These are phyloP conservation scores for Enteromius afrohamiltoni DNA, from an alignment of 2,797 vertebrate genomes.

Conservation along the genomic window DNA sequence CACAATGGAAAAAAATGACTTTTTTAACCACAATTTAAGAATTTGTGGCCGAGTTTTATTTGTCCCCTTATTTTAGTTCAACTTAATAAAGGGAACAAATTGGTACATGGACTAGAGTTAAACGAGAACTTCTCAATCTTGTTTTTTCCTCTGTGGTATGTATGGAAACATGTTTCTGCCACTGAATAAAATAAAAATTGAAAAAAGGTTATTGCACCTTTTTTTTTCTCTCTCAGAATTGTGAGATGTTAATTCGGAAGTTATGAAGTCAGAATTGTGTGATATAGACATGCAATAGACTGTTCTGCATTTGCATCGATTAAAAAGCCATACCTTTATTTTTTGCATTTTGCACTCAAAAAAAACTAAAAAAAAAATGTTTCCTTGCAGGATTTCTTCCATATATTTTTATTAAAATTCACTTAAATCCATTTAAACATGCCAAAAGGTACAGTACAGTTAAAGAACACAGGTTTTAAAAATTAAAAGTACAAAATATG, in stretches of 20 bases:
- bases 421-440: conserved; percentile 41
- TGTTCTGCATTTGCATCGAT: no score
- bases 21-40: background rate
- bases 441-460: conserved; percentile 34
- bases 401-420: conserved; percentile 63
- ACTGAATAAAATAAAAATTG: no score
- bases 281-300: no score
- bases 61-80: background rate
- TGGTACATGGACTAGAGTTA: background rate
- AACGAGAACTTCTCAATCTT: no score
- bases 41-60: background rate
- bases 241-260: no score
- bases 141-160: no score
- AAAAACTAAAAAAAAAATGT: background rate
- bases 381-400: background rate
- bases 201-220: no score
- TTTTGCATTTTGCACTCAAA: no score
- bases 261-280: no score
- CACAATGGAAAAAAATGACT: background rate
- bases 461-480: conserved; percentile 24
- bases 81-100: background rate
- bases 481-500: conserved; percentile 22
- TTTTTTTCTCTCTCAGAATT: no score
- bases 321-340: no score
- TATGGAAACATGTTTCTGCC: no score